phyloP scores from a whole-genome alignment of 2,888 invertebrate species.

The Shargacucullia verbasci region DNA sequence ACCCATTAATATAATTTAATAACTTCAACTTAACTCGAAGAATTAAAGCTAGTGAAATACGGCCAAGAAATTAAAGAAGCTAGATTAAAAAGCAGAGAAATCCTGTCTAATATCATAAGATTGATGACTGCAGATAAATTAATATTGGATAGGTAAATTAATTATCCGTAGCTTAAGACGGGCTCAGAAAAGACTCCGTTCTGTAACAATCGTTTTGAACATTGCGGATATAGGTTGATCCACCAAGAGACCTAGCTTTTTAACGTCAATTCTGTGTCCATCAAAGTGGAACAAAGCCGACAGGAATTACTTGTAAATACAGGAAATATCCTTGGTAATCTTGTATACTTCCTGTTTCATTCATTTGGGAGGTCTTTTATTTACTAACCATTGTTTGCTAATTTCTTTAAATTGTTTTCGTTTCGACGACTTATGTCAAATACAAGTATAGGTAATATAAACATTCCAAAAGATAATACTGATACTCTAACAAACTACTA shows the following conservation, averaged over 20 bases:
- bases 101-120: constrained; percentile 25
- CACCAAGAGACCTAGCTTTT: constrained; percentile 7
- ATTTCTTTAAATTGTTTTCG: too few species aligned
- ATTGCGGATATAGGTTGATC: constrained; percentile 5
- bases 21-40: background rate
- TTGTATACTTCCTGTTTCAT: too few species aligned
- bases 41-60: background rate
- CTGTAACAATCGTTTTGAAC: constrained; percentile 26
- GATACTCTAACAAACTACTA: too few species aligned
- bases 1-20: background rate
- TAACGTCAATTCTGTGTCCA: too few species aligned
- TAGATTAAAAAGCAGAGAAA: constrained; percentile 5
- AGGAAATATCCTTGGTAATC: too few species aligned
- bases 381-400: too few species aligned
- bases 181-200: constrained; percentile 10
- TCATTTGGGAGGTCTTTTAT: too few species aligned
- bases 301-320: background rate
- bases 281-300: constrained; percentile 14
- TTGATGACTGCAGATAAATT: constrained; percentile 37
- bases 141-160: constrained; percentile 41
- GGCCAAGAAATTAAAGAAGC: background rate
- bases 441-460: too few species aligned
- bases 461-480: too few species aligned
- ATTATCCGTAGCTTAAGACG: constrained; percentile 32
- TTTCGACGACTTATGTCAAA: too few species aligned